Base-by-base conservation (phyloP, 2,888 invertebrate genomes). In the Lycaena phlaeas region DNA sequence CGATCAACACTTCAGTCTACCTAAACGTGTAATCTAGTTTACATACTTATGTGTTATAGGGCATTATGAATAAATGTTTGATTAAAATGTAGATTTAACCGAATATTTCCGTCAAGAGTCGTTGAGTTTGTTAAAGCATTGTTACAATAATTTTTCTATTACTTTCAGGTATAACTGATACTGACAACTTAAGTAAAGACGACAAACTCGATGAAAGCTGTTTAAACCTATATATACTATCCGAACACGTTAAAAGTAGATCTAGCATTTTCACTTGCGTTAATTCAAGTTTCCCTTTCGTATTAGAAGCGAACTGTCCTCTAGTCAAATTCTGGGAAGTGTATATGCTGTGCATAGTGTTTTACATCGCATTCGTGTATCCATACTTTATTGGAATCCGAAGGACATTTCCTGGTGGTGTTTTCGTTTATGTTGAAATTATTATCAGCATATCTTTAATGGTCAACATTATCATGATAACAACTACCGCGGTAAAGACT, bases 271-370 rank as follows among this genome's bases (percentile, higher is more conserved):
- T 82, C 42, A 82, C 81, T 4, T 81, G 77, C 43, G 50, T 81
- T 15, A 61, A 65, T 39, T 53, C 65, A 1, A 65, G 51, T 12
- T 82, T 86, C 34, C 85, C 85, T 4, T 86, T 85, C 82, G 79
- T 86, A 43, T 54, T 86, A 36, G 78, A 82, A 56, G 64, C 71
- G 0, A 65, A 84, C 14, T 81, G 84, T 39, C 59, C 65, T 14
- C 64, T 86, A 2, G 74, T 79, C 4, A 73, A 69, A 56, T 73
- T 73, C 44, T 87, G 87, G 87, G 76, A 85, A 48, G 43, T 71
- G 12, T 71, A 72, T 36, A 82, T 86, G 64, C 61, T 85, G 1
- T 40, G 59, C 4, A 54, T 81, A 14, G 77, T 85, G 15, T 59
- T 75, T 12, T 74, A 74, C 36, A 64, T 86, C 15, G 78, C 78